Evolutionary conservation across 1,140 invertebrate species (phyloP), one percentile per base, ranked within the genome.

Genomic region (Heliconius melpomene): DNA sequence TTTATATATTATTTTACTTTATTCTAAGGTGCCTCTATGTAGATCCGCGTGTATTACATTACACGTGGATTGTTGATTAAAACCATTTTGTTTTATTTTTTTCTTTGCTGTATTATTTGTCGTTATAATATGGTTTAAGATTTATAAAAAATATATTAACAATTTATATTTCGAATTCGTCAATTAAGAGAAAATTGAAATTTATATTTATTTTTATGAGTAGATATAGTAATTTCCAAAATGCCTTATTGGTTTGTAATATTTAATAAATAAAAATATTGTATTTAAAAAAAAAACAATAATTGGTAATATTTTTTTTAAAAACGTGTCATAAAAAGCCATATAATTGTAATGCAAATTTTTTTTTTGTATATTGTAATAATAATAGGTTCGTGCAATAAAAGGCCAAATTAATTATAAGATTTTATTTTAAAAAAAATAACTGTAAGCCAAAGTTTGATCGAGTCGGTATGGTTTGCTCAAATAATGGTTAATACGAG

Each of bases 371-470:
- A 26, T 40, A 23, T 74, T 46, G 16, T 72, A 74, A 38, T 52
- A 57, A 7, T 46, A 46, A 46, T 46, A 46, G 40, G 40, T 71
- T 73, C 11, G 80, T 81, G 80, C 80, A 81, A 81, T 81, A 81
- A 74, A 40, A 46, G 46, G 80, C 80, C 80, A 81, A 81, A 81
- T 71, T 74, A 78, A n/a, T n/a, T 36, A 11, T 81, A 81, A 77
- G 79, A 2, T 52, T 50, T 29, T 29, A 23, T 40, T 71, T 79
- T 18, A 38, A 23, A 13, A 32, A 70, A 32, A 38, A n/a, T n/a
- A n/a, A n/a, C n/a, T 50, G 38, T 77, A 71, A 18, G 11, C 32
- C n/a, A 72, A 46, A 77, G 18, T 57, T 66, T 66, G 60, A 66
- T 26, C 60, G 60, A 66, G 60, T 66, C 60, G 26, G 60, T 66